These are phyloP conservation scores for Crioceris asparagi DNA, from an alignment of 2,888 invertebrate species.

Conservation along the genomic window DNA sequence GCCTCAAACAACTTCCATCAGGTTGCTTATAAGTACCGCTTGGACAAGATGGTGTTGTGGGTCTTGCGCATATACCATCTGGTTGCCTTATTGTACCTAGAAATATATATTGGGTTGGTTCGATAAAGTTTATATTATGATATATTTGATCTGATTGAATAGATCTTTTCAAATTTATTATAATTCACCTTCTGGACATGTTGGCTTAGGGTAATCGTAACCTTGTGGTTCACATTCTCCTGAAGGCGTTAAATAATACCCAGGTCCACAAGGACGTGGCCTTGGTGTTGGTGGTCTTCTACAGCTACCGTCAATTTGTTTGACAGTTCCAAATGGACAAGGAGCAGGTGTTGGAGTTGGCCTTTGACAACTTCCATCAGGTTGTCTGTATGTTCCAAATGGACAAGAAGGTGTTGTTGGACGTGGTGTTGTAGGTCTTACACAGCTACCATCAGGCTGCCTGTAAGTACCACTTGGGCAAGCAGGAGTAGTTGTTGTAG, in stretches of 20 bases:
- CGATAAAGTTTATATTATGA: too few species aligned
- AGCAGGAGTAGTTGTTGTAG: slow-evolving; percentile 8
- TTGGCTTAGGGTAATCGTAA: slow-evolving; percentile 4
- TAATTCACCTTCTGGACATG: slow-evolving; percentile 16
- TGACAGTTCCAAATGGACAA: slow-evolving; percentile 10
- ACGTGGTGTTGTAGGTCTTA: slow-evolving; percentile 8
- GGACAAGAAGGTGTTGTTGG: slow-evolving; percentile 15
- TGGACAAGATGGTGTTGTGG: slow-evolving; percentile 11
- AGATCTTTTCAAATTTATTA: too few species aligned
- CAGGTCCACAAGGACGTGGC: slow-evolving; percentile 11
- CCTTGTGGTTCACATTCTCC: slow-evolving; percentile 8
- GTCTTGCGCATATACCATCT: slow-evolving; percentile 11
- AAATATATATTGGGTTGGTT: too few species aligned
- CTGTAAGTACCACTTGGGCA: slow-evolving; percentile 12
- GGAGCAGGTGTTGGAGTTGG: slow-evolving; percentile 10
- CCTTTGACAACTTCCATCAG: slow-evolving; percentile 11
- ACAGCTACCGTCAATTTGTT: slow-evolving; percentile 9
- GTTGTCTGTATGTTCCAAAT: slow-evolving; percentile 11
- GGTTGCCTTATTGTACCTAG: too few species aligned
- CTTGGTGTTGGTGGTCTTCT: slow-evolving; percentile 8
- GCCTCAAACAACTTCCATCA: slow-evolving; percentile 9
- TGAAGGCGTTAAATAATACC: slow-evolving; percentile 7
- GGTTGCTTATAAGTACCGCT: slow-evolving; percentile 7
- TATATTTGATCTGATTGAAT: too few species aligned
- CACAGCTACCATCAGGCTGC: slow-evolving; percentile 10